Evolutionary conservation across 2,888 invertebrate species (phyloP), one percentile per base, ranked within the genome.

Genomic region (Syrista parreyssii): DNA sequence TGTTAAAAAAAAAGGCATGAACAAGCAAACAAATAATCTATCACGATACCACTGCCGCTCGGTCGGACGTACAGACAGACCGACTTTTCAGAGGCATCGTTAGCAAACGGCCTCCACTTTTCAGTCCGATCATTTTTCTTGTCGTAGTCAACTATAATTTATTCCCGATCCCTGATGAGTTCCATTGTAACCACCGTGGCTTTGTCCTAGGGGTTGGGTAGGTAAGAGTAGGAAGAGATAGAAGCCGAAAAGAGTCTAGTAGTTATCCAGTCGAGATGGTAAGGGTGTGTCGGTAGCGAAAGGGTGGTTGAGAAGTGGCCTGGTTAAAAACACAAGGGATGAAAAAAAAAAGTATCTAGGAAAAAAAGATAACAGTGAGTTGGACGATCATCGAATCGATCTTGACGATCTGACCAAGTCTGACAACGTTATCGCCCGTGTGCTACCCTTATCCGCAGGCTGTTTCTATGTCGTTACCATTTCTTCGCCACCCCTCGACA

Each of bases 141-240:
- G 80, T 76, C 80, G 82, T 79, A 78, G 78, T 82, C 82, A 78
- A 79, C 81, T 83, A 86, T 89, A 89, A 90, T 89, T 89, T 88
- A 89, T 89, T 89, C 88, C 84, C 86, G 80, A 90, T 89, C 85
- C 84, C 87, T 89, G 87, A 89, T 88, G 89, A 89, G 88, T 84
- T 81, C 86, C 84, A 89, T 90, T 89, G 89, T 87, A 75, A 80
- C 23, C 35, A 68, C 82, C 82, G 77, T 76, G 79, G 75, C 83
- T 84, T 82, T 79, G 85, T 84, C 82, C 80, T 79, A 68, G 76
- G 68, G 40, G 31, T 71, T 55, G 76, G 74, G 68, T 30, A 74
- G 74, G 74, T 30, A 30, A 23, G 74, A 33, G 55, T 55, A 55
- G 55, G 23, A 55, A 55, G 55, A 55, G 23, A 55, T 55, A 55